Conservation (phyloP, 2,113 vertebrate genomes). For the Suncus etruscus region DNA sequence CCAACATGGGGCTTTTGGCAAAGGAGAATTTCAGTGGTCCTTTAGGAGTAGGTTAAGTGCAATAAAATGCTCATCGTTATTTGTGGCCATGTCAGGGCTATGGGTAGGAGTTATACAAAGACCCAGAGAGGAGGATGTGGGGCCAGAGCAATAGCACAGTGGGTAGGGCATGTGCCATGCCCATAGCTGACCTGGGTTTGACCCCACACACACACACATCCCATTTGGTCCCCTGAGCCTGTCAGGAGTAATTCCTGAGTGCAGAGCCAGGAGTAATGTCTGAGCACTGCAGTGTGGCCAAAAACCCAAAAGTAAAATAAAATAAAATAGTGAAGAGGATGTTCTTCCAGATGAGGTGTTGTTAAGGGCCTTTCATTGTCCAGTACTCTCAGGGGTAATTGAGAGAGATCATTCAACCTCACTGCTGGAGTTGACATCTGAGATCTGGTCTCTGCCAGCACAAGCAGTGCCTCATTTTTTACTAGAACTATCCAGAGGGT, state of each 20-base stretch:
- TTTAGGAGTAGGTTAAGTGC: not conserved
- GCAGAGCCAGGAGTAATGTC: too few relatives aligned
- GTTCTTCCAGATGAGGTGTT: too few relatives aligned
- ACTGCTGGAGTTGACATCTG: conserved; percentile 47
- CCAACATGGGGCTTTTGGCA: not conserved
- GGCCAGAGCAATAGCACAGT: too few relatives aligned
- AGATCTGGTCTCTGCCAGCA: conserved; percentile 29
- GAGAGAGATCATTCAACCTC: conserved; percentile 35
- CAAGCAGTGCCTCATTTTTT: not conserved
- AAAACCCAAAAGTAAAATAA: too few relatives aligned
- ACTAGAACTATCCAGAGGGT: conserved; percentile 2
- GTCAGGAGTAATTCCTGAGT: too few relatives aligned
- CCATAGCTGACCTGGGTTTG: too few relatives aligned
- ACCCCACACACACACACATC: too few relatives aligned
- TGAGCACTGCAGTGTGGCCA: too few relatives aligned
- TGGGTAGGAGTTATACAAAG: not conserved
- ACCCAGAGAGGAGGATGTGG: not conserved
- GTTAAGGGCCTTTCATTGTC: not conserved
- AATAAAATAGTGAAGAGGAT: too few relatives aligned
- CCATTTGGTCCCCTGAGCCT: too few relatives aligned
- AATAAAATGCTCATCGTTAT: not conserved
- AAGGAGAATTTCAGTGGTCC: not conserved
- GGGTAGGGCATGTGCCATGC: too few relatives aligned
- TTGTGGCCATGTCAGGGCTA: not conserved
- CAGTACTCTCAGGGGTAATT: not conserved